Evolutionary conservation across 2,797 vertebrate genomes (phyloP).

Genomic region (Caiman crocodilus): DNA sequence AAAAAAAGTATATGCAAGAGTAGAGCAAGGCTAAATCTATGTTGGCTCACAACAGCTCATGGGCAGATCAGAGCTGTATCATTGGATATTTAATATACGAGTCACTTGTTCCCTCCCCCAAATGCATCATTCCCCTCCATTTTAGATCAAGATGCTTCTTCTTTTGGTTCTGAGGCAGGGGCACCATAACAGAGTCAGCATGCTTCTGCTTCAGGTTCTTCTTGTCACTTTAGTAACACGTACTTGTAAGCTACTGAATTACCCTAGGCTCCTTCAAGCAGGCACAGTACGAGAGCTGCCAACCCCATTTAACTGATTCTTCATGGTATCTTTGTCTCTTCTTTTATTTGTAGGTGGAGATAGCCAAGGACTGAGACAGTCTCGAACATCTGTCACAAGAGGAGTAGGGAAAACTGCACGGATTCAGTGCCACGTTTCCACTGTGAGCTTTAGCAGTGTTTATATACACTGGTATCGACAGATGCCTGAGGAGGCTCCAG

Average conservation of each 20-base stretch:
- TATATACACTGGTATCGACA: slow-evolving; percentile 11
- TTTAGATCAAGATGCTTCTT: rapidly evolving
- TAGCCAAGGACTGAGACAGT: not conserved
- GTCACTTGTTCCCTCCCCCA: not conserved
- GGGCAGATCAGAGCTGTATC: not conserved
- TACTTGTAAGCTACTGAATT: not conserved
- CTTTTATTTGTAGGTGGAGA: not conserved
- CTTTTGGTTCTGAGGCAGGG: not conserved
- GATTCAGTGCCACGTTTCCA: not conserved
- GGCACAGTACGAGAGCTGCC: not conserved
- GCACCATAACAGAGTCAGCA: rapidly evolving
- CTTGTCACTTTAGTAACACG: not conserved
- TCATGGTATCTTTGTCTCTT: not conserved
- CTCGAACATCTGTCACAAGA: not conserved
- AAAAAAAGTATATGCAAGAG: too few species aligned
- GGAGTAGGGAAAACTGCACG: not conserved
- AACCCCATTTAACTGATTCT: too few species aligned
- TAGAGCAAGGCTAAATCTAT: not conserved
- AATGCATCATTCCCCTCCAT: too few species aligned
- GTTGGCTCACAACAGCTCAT: not conserved
- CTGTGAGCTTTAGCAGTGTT: not conserved
- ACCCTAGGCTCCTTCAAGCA: rapidly evolving
- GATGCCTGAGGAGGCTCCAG: too few species aligned
- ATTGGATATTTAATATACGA: too few species aligned
- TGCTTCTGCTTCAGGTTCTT: not conserved